phyloP scores from a whole-genome alignment of 2,797 vertebrate genomes.

The Coracias cyanogaster region DNA sequence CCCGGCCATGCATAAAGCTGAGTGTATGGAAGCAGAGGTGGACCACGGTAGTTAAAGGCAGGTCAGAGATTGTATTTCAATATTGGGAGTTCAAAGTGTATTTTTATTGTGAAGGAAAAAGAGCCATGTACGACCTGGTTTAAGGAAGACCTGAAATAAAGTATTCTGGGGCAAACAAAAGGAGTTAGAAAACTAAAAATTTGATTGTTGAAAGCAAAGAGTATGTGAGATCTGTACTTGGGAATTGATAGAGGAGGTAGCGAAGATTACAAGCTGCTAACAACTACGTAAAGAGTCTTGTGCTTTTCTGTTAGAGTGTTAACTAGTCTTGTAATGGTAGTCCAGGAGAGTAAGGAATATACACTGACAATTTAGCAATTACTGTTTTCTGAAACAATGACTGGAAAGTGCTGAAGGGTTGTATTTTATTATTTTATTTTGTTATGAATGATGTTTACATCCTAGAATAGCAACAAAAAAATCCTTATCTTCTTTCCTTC shows the following conservation, averaged over 20 bases:
- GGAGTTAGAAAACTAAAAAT: neutral
- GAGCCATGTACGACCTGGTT: neutral
- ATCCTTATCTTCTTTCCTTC: neutral
- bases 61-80: neutral
- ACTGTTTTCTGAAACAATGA: neutral
- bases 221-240: neutral
- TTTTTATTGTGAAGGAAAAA: neutral
- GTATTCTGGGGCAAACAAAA: neutral
- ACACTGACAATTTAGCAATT: neutral
- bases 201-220: neutral
- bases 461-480: neutral
- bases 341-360: neutral
- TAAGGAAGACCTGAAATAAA: neutral
- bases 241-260: neutral
- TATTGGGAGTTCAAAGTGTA: neutral
- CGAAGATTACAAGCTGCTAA: neutral
- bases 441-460: neutral
- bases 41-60: neutral
- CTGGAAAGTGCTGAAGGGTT: neutral
- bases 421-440: neutral
- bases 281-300: neutral
- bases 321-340: neutral
- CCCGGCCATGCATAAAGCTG: rapidly evolving
- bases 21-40: neutral
- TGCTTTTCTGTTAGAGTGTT: neutral